Percentiles rank a stretch among this genome's conserved stretches.
These are phyloP conservation scores for Agelas oroides DNA, from an alignment of 37 sponge, comb jelly and placozoan species.

Conservation along the genomic window DNA sequence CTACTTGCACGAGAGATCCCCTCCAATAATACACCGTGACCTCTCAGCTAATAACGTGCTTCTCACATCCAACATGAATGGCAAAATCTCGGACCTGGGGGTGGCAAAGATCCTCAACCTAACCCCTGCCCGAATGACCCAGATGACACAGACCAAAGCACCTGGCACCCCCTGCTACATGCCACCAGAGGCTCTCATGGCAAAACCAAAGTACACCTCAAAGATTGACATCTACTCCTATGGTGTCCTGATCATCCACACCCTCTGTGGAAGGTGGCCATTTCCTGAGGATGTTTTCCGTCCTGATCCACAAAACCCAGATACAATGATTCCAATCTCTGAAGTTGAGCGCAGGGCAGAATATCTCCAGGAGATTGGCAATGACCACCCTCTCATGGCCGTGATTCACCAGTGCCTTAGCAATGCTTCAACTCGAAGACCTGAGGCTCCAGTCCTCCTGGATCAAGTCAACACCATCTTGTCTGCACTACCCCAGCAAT, in stretches of 20 bases:
- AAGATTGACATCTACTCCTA: conserved; percentile 38
- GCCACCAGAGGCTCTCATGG: conserved; percentile 47
- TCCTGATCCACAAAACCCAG: conserved; percentile 8
- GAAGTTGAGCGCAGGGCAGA: conserved; percentile 35
- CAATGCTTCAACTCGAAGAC: conserved; percentile 23
- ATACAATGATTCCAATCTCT: conserved; percentile 21
- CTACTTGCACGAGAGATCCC: conserved; percentile 14
- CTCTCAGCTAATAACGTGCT: conserved; percentile 47
- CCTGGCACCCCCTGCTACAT: conserved; percentile 39
- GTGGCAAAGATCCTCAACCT: conserved; percentile 33
- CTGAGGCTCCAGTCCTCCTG: conserved; percentile 5
- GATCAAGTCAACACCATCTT: neutral
- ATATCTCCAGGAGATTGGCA: conserved; percentile 17
- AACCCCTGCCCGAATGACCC: conserved; percentile 25
- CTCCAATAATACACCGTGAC: conserved; percentile 45
- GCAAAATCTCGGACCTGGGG: conserved; percentile 47
- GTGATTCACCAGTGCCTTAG: conserved; percentile 34
- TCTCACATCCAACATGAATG: conserved; percentile 19
- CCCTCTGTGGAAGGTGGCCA: conserved; percentile 30
- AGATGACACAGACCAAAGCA: conserved; percentile 4
- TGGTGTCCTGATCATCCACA: conserved; percentile 33
- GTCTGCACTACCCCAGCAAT: neutral
- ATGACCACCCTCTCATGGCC: conserved; percentile 32
- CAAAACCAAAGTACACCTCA: conserved; percentile 30
- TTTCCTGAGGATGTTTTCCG: neutral